phyloP scores from a whole-genome alignment of 2,888 invertebrate genomes.

The Anaspis maculata region DNA sequence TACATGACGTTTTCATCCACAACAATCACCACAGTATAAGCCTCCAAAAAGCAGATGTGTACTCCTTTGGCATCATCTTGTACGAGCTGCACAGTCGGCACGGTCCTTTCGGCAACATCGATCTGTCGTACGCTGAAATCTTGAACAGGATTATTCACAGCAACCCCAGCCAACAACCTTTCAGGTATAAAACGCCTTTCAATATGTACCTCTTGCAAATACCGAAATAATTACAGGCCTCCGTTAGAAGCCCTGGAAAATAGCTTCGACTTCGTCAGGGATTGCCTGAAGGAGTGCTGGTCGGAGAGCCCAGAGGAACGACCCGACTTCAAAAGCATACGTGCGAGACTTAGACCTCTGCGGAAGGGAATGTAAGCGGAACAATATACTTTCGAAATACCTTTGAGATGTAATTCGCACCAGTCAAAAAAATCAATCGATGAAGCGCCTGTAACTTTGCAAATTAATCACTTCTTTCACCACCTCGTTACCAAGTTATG shows the following conservation, averaged over 20 bases:
- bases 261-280: constrained; percentile 77
- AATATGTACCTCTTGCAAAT: no score
- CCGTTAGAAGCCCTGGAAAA: constrained; percentile 70
- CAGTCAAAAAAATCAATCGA: background rate
- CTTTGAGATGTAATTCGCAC: no score
- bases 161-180: constrained; percentile 43
- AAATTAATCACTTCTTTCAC: background rate
- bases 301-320: constrained; percentile 67
- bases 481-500: no score
- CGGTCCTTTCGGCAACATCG: constrained; percentile 74
- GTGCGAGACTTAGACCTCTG: constrained; percentile 70
- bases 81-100: constrained; percentile 81
- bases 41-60: constrained; percentile 72
- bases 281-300: constrained; percentile 85
- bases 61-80: constrained; percentile 80
- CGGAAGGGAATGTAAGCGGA: constrained; percentile 78
- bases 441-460: background rate
- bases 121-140: constrained; percentile 58
- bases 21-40: constrained; percentile 39
- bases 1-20: constrained; percentile 35
- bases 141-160: constrained; percentile 50
- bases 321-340: constrained; percentile 78
- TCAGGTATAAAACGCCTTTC: constrained; percentile 45
- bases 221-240: constrained; percentile 49
- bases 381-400: background rate